A percentile compares a stretch with the other conserved stretches of the same genome.
These are phyloP conservation scores for Cyprinodon tularosa DNA, from an alignment of 2,113 vertebrate species.

Conservation along the genomic window DNA sequence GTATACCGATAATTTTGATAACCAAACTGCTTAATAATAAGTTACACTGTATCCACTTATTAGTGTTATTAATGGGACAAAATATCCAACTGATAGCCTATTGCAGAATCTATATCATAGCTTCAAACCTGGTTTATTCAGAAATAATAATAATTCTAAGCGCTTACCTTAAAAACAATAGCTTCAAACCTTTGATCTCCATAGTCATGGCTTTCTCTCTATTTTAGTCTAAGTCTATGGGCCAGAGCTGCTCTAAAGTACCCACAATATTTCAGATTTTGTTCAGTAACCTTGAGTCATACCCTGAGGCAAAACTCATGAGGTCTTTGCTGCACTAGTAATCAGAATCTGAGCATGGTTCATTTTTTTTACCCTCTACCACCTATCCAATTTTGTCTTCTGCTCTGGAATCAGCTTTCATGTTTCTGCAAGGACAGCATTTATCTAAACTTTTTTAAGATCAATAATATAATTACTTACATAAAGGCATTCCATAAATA, in stretches of 20 bases:
- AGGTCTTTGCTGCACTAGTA: conserved; percentile 3
- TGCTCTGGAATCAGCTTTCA: not conserved
- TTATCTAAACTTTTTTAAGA: not conserved
- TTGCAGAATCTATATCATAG: not conserved
- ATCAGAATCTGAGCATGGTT: not conserved
- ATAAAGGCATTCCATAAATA: not conserved
- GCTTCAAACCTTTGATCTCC: not conserved
- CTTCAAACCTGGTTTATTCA: not conserved
- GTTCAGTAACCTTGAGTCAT: not conserved
- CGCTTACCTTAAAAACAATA: not conserved
- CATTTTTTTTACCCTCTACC: not conserved
- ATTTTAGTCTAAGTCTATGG: not conserved
- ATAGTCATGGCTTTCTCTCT: not conserved
- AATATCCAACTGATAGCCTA: not conserved
- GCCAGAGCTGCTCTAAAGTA: not conserved
- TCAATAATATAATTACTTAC: not conserved
- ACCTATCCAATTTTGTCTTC: not conserved
- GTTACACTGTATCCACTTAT: not conserved
- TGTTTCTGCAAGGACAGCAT: not conserved
- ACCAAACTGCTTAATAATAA: not conserved
- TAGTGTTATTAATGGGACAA: not conserved
- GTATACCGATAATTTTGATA: not conserved
- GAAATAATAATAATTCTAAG: not conserved
- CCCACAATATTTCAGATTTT: not conserved
- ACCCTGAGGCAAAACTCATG: not conserved